Conservation (phyloP, 1,140 invertebrate species). For the Chrysoperla carnea region DNA sequence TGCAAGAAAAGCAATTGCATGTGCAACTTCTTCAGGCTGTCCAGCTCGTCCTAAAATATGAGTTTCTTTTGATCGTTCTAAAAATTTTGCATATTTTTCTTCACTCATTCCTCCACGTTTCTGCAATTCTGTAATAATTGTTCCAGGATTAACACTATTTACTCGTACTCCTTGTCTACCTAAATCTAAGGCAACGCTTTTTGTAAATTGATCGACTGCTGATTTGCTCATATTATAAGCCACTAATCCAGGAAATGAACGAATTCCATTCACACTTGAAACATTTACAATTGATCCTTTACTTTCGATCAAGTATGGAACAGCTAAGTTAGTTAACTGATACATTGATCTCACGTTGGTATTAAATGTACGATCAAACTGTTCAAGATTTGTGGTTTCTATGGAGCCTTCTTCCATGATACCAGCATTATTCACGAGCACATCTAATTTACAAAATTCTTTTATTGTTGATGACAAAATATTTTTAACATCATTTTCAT, state of each 20-base stretch:
- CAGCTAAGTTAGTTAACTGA: conserved; percentile 53
- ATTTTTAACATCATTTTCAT: conserved; percentile 52
- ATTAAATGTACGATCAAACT: conserved; percentile 54
- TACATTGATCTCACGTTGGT: conserved; percentile 58
- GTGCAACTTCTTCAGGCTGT: conserved; percentile 56
- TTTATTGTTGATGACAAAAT: conserved; percentile 51
- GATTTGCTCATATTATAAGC: conserved; percentile 67
- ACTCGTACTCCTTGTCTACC: conserved; percentile 41
- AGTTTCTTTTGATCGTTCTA: conserved; percentile 53
- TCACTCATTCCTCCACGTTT: conserved; percentile 53
- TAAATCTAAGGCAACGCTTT: conserved; percentile 49
- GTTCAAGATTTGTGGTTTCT: conserved; percentile 51
- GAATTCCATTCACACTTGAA: conserved; percentile 52
- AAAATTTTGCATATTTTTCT: conserved; percentile 50
- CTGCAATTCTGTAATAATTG: conserved; percentile 61
- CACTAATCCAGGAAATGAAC: conserved; percentile 41
- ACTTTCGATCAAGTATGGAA: conserved; percentile 49
- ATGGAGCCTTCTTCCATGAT: conserved; percentile 61
- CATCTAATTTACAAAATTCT: conserved; percentile 52
- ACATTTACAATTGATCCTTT: conserved; percentile 67
- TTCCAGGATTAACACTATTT: conserved; percentile 60
- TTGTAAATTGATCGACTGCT: conserved; percentile 65
- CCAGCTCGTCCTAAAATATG: conserved; percentile 69
- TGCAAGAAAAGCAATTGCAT: conserved; percentile 69
- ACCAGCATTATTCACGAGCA: conserved; percentile 78